Evolutionary conservation across 1,140 invertebrate species (phyloP).

Genomic region (Philotrypesis tridentata): DNA sequence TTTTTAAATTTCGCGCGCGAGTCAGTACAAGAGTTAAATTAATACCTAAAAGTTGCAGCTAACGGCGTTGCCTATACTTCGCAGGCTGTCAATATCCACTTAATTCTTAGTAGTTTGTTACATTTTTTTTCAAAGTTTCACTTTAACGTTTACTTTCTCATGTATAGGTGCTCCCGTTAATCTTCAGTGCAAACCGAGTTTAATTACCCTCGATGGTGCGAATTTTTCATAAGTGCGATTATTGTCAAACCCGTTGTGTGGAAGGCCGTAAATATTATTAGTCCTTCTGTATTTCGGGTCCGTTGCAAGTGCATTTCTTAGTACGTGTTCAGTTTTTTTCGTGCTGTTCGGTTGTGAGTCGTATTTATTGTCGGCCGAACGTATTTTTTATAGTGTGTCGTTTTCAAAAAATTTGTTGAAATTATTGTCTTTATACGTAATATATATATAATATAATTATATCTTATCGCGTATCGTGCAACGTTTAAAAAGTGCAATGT

Average conservation of each 20-base stretch:
- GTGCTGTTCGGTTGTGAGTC: neutral
- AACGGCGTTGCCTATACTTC: constrained; percentile 55
- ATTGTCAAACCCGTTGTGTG: constrained; percentile 50
- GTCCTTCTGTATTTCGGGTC: constrained; percentile 21
- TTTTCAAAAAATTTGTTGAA: neutral
- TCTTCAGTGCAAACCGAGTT: constrained; percentile 42
- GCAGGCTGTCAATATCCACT: neutral
- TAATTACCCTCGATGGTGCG: constrained; percentile 46
- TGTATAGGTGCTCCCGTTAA: neutral
- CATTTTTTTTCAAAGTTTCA: neutral
- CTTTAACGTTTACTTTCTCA: neutral
- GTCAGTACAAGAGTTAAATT: too few species aligned
- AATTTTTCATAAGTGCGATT: constrained; percentile 53
- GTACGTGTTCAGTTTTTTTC: neutral
- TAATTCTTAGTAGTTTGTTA: neutral
- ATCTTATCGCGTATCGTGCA: constrained; percentile 38
- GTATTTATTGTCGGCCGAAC: constrained; percentile 28
- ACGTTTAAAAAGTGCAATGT: constrained; percentile 47
- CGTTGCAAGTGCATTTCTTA: neutral
- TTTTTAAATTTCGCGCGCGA: constrained; percentile 7
- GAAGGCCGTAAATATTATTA: constrained; percentile 45
- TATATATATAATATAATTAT: neutral
- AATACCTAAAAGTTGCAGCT: constrained; percentile 69
- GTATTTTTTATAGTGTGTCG: neutral
- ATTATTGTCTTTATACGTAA: constrained; percentile 31